Evolutionary conservation across 1,140 invertebrate species (phyloP).

Genomic region (Triops longicaudatus): DNA sequence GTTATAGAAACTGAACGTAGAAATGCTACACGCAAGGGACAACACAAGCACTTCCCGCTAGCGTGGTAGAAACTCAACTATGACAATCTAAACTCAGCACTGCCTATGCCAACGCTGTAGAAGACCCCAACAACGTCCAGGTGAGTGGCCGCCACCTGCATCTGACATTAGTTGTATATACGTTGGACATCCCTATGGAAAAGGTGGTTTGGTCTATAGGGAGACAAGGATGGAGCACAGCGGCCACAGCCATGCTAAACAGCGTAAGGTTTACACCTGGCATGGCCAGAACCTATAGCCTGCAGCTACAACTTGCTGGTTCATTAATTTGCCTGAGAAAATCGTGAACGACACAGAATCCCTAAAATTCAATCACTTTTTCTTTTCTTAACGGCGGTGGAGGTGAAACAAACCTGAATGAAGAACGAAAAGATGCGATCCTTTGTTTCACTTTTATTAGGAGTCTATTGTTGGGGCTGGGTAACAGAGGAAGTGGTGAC

Average conservation of each 20-base stretch:
- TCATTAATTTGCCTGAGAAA: neutral
- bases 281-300: neutral
- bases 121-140: slow-evolving; percentile 10
- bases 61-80: neutral
- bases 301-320: neutral
- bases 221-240: neutral
- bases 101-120: neutral
- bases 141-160: slow-evolving; percentile 8
- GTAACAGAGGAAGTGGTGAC: neutral
- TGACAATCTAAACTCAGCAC: neutral
- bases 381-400: neutral
- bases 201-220: neutral
- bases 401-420: neutral
- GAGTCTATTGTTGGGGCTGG: neutral
- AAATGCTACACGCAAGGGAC: no score
- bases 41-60: neutral
- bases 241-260: neutral
- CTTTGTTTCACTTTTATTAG: neutral
- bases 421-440: neutral
- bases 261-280: neutral
- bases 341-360: neutral
- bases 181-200: neutral
- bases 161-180: neutral
- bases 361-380: neutral
- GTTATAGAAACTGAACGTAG: neutral